Evolutionary conservation across 2,888 invertebrate genomes (phyloP).

Genomic region (Asteroscopus sphinx): DNA sequence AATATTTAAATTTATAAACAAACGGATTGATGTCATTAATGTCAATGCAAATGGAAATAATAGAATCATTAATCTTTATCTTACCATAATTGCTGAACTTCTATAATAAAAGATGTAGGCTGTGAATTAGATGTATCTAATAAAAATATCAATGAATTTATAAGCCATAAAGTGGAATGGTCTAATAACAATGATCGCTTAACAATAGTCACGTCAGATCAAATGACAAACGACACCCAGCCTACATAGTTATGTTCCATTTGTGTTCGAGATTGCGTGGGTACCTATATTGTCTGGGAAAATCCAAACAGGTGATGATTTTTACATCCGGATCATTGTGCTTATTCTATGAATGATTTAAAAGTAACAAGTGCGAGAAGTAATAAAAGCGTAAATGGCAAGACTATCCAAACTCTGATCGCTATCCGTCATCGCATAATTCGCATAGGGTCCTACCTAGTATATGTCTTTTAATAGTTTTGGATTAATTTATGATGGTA

Average conservation of each 20-base stretch:
- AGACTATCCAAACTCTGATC: not conserved
- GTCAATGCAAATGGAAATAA: too few relatives aligned
- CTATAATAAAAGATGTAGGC: not conserved
- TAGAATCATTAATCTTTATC: too few relatives aligned
- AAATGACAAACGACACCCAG: constrained; percentile 46
- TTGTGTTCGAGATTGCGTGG: constrained; percentile 41
- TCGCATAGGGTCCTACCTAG: too few relatives aligned
- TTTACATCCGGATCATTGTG: constrained; percentile 29
- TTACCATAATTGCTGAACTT: too few relatives aligned
- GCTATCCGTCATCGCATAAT: too few relatives aligned
- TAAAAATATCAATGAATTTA: constrained; percentile 1
- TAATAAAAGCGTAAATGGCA: not conserved
- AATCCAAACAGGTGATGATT: constrained; percentile 22
- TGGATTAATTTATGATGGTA: too few relatives aligned
- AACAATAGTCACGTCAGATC: constrained; percentile 21
- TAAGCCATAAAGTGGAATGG: constrained; percentile 16
- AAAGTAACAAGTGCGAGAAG: not conserved
- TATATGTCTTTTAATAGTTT: too few relatives aligned
- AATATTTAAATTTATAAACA: too few relatives aligned
- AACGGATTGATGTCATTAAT: too few relatives aligned
- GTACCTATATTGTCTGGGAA: constrained; percentile 29
- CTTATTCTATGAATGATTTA: constrained; percentile 1
- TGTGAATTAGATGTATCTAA: not conserved
- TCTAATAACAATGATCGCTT: constrained; percentile 28
- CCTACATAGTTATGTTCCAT: constrained; percentile 44